phyloP scores from a whole-genome alignment of 1,140 invertebrate species.

The Frieseomelitta varia region DNA sequence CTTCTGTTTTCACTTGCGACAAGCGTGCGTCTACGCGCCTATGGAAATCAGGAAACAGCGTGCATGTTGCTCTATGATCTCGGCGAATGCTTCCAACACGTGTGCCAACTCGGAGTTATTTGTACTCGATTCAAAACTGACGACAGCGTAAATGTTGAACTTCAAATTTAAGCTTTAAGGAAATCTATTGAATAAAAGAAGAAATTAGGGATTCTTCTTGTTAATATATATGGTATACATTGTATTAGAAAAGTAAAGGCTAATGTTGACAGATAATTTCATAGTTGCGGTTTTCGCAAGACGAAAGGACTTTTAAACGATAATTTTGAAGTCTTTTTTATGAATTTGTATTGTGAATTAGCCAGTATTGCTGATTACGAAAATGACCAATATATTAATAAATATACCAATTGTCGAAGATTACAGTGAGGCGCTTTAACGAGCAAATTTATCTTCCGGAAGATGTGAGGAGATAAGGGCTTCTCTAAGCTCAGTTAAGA shows the following conservation, averaged over 20 bases:
- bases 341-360: not conserved
- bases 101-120: not conserved
- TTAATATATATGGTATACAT: too few relatives aligned
- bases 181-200: too few relatives aligned
- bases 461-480: not conserved
- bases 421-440: not conserved
- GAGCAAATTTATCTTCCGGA: not conserved
- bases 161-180: too few relatives aligned
- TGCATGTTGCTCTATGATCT: not conserved
- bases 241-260: too few relatives aligned
- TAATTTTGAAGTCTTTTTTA: too few relatives aligned
- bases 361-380: not conserved
- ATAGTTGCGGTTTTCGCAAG: too few relatives aligned
- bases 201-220: too few relatives aligned
- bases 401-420: not conserved
- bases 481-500: not conserved
- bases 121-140: not conserved
- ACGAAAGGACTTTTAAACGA: too few relatives aligned
- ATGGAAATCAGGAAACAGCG: conserved; percentile 18
- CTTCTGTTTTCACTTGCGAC: conserved; percentile 32
- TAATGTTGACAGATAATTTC: too few relatives aligned
- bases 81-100: not conserved
- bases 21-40: not conserved
- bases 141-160: not conserved
- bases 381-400: not conserved